phyloP scores from a whole-genome alignment of 2,797 vertebrate genomes.

The Sebastes vulpes region DNA sequence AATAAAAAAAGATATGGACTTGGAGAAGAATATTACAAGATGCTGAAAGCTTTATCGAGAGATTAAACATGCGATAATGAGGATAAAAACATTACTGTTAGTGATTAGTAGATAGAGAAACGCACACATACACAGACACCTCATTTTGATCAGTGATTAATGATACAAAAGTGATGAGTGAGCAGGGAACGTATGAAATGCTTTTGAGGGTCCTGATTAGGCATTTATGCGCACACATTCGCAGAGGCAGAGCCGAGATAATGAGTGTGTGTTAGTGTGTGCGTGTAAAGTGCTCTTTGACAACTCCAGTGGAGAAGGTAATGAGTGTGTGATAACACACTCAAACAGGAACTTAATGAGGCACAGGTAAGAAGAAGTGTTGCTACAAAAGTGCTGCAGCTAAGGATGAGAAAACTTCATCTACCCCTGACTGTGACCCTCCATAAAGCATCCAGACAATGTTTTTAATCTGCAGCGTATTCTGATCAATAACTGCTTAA shows the following conservation, averaged over 20 bases:
- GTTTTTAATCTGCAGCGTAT: slow-evolving; percentile 15
- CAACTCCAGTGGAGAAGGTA: slow-evolving; percentile 71
- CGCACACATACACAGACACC: background rate
- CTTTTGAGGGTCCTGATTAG: slow-evolving; percentile 43
- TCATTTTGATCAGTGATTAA: slow-evolving; percentile 49
- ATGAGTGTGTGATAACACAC: slow-evolving; percentile 70
- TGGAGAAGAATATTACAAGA: slow-evolving; percentile 71
- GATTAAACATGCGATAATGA: slow-evolving; percentile 36
- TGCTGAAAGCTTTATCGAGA: slow-evolving; percentile 8
- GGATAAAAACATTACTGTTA: slow-evolving; percentile 29
- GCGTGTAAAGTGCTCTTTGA: slow-evolving; percentile 58
- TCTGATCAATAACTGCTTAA: slow-evolving; percentile 50
- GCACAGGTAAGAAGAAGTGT: slow-evolving; percentile 54
- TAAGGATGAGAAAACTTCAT: slow-evolving; percentile 17
- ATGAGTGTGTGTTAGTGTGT: slow-evolving; percentile 37
- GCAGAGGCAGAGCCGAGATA: slow-evolving; percentile 39
- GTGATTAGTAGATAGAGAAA: background rate
- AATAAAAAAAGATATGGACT: slow-evolving; percentile 58
- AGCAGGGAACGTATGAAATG: slow-evolving; percentile 23
- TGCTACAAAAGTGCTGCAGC: slow-evolving; percentile 1
- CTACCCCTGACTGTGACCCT: slow-evolving; percentile 1
- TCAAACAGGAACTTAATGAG: slow-evolving; percentile 73
- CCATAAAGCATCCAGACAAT: slow-evolving; percentile 19
- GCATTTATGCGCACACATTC: slow-evolving; percentile 32
- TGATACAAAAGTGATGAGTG: slow-evolving; percentile 53